Percentiles rank a stretch among this genome's conserved stretches.
These are phyloP conservation scores for Hermodice carunculata DNA, from an alignment of 2,888 invertebrate genomes.

Conservation along the genomic window DNA sequence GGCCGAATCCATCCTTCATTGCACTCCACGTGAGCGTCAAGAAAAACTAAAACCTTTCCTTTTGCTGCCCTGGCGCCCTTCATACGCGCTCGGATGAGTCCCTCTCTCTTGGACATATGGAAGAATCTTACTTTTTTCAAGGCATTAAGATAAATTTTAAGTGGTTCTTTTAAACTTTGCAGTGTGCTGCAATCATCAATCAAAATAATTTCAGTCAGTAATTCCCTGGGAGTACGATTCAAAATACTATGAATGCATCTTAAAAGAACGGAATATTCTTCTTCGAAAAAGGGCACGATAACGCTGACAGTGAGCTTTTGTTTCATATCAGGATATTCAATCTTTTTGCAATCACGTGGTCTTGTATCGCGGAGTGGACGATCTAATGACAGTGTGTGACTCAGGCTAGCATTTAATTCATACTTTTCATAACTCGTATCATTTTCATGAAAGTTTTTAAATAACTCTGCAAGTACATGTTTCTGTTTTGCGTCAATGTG, in stretches of 20 bases:
- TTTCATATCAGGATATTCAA: neutral
- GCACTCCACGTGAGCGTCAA: constrained; percentile 17
- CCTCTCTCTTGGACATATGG: neutral
- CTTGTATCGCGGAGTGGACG: neutral
- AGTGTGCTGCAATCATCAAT: constrained; percentile 14
- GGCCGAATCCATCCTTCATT: constrained; percentile 10
- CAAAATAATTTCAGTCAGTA: constrained; percentile 17
- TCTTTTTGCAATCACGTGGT: neutral
- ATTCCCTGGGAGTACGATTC: neutral
- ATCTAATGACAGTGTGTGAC: neutral
- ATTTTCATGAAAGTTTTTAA: too few species aligned
- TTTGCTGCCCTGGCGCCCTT: constrained; percentile 7
- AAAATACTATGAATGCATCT: constrained; percentile 8
- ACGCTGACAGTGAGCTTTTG: constrained; percentile 17
- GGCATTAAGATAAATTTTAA: neutral
- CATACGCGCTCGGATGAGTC: constrained; percentile 18
- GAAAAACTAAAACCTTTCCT: constrained; percentile 10
- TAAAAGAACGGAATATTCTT: constrained; percentile 11
- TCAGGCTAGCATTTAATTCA: constrained; percentile 1
- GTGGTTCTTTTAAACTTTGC: constrained; percentile 9
- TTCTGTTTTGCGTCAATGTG: too few species aligned
- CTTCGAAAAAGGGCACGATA: constrained; percentile 18
- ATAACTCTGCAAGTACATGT: too few species aligned
- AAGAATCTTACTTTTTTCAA: constrained; percentile 1
- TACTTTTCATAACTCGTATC: too few species aligned